Evolutionary conservation across 2,888 invertebrate genomes (phyloP).

Genomic region (Unio pictorum): DNA sequence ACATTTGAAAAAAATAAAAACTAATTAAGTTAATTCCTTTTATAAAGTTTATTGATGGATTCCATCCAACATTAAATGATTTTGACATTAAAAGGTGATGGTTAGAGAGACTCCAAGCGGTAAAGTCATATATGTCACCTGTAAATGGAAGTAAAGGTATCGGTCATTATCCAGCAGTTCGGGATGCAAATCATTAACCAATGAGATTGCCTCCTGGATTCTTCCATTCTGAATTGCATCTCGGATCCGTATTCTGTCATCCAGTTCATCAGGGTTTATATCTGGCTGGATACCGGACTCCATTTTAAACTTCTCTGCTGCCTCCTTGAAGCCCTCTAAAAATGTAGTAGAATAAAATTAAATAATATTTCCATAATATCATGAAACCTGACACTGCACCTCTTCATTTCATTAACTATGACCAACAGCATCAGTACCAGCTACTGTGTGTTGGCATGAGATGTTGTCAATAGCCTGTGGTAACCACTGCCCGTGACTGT

Average conservation of each 20-base stretch:
- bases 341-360: not conserved
- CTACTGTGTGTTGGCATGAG: no score
- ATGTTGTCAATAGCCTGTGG: no score
- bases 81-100: no score
- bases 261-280: constrained; percentile 86
- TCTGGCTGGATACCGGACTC: constrained; percentile 90
- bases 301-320: constrained; percentile 95
- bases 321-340: constrained; percentile 82
- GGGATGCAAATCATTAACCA: constrained; percentile 95
- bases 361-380: not conserved
- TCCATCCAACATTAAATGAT: not conserved
- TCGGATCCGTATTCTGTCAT: constrained; percentile 83
- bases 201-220: constrained; percentile 92
- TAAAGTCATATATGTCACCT: constrained; percentile 74
- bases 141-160: constrained; percentile 95
- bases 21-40: no score
- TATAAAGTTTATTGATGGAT: no score
- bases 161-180: constrained; percentile 95
- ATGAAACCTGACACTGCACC: no score
- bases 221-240: constrained; percentile 94
- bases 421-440: no score
- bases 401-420: no score
- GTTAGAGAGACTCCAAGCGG: no score
- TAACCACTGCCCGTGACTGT: no score
- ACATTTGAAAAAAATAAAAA: no score